Conservation (phyloP, 64 coral and sea anemone species). For the Montipora capricornis region DNA sequence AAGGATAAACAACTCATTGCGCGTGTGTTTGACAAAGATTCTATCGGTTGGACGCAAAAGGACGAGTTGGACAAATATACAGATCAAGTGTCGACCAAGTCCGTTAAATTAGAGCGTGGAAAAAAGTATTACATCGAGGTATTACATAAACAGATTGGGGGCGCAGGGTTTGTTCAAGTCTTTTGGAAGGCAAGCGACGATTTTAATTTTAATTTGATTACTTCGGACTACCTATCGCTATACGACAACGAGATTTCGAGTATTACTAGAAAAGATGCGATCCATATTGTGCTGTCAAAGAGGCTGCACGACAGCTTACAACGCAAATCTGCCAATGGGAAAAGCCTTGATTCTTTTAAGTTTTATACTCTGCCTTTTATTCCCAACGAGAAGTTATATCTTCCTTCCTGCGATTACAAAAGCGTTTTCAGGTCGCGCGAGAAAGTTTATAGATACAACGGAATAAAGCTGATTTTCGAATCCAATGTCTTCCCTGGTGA, state of each 20-base stretch:
- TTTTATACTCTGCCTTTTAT: conserved; percentile 27
- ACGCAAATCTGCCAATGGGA: not conserved
- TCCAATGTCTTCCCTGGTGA: conserved; percentile 10
- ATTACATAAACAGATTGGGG: conserved; percentile 28
- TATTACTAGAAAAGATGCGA: not conserved
- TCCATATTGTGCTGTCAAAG: not conserved
- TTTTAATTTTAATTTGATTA: not conserved
- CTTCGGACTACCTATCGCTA: not conserved
- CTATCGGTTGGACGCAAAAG: conserved; percentile 8
- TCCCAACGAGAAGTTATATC: not conserved
- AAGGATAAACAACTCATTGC: conserved; percentile 52
- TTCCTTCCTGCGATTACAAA: not conserved
- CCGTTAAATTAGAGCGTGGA: conserved; percentile 12
- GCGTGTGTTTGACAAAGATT: conserved; percentile 29
- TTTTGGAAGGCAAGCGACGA: not conserved
- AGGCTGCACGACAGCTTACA: not conserved
- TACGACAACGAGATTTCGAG: not conserved
- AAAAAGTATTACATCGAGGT: conserved; percentile 76
- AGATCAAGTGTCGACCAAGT: conserved; percentile 34
- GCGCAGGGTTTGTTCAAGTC: conserved; percentile 7
- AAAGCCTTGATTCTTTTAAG: not conserved
- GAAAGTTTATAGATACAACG: not conserved
- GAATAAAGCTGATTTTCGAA: not conserved
- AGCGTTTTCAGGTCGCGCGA: not conserved
- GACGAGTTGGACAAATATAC: conserved; percentile 55